These are phyloP conservation scores for Danaus chrysippus DNA, from an alignment of 2,888 invertebrate genomes.

Conservation along the genomic window DNA sequence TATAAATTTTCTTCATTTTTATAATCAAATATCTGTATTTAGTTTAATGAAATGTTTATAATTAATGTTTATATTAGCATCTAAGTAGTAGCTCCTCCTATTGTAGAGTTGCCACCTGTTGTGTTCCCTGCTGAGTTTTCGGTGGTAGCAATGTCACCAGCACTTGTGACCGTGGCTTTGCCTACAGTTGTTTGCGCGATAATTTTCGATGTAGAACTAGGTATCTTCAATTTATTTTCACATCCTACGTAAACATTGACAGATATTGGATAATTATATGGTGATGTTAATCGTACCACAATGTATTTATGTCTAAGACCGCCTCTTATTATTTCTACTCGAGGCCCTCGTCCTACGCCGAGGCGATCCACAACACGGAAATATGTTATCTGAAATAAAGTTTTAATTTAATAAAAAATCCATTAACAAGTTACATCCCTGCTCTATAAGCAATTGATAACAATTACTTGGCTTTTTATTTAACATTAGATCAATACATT, in stretches of 20 bases:
- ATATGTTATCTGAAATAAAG: conserved; percentile 57
- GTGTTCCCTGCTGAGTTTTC: neutral
- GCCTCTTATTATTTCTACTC: conserved; percentile 49
- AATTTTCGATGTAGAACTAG: neutral
- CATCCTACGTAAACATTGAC: conserved; percentile 64
- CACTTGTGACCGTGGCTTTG: neutral
- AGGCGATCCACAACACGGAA: conserved; percentile 57
- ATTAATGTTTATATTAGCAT: neutral
- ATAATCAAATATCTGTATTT: too few species aligned
- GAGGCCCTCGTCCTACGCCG: conserved; percentile 49
- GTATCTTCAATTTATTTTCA: conserved; percentile 41
- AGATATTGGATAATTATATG: conserved; percentile 53
- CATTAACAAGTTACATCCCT: too few species aligned
- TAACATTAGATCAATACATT: neutral
- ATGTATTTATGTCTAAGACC: conserved; percentile 52
- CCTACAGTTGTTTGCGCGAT: neutral
- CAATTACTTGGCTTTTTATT: too few species aligned
- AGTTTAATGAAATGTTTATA: neutral
- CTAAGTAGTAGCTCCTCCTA: neutral
- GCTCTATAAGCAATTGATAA: too few species aligned
- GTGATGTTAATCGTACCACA: conserved; percentile 45
- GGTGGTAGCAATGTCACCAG: neutral
- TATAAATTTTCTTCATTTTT: too few species aligned
- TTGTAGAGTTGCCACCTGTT: neutral
- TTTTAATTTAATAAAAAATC: neutral